Percentiles rank a stretch among this genome's conserved stretches.
phyloP scores from a whole-genome alignment of 2,797 vertebrate genomes.

The Pampus argenteus region DNA sequence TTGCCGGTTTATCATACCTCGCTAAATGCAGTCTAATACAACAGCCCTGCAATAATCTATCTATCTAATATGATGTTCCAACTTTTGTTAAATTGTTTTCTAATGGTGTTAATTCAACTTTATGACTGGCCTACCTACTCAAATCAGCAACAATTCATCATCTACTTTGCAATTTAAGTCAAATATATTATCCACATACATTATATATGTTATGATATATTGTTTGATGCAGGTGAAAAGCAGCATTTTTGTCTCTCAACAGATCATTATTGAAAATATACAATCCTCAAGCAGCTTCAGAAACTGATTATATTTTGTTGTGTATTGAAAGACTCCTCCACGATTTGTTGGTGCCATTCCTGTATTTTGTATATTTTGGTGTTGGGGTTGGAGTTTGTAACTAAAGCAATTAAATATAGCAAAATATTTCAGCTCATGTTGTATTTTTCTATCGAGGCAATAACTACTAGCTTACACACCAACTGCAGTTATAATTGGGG shows the following conservation, averaged over 20 bases:
- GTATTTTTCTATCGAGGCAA: slow-evolving; percentile 4
- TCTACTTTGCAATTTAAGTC: too few species aligned
- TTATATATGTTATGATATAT: neutral
- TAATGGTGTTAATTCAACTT: too few species aligned
- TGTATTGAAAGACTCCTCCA: neutral
- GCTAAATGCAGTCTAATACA: too few species aligned
- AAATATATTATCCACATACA: neutral
- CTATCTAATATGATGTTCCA: too few species aligned
- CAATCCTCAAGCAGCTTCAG: too few species aligned
- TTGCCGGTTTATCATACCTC: too few species aligned
- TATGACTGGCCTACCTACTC: too few species aligned
- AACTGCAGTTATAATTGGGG: slow-evolving; percentile 23
- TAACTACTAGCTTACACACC: neutral
- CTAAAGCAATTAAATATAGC: neutral
- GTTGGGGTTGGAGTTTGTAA: neutral
- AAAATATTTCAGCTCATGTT: neutral
- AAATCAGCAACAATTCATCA: too few species aligned
- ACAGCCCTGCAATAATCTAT: too few species aligned
- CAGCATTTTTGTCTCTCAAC: neutral
- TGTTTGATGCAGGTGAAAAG: neutral
- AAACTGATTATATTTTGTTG: neutral
- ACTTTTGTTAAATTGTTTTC: too few species aligned
- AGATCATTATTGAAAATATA: too few species aligned
- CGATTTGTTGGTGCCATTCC: neutral
- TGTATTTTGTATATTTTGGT: slow-evolving; percentile 2